Conservation (phyloP, 2,797 vertebrate species). For the Tachyglossus aculeatus region DNA sequence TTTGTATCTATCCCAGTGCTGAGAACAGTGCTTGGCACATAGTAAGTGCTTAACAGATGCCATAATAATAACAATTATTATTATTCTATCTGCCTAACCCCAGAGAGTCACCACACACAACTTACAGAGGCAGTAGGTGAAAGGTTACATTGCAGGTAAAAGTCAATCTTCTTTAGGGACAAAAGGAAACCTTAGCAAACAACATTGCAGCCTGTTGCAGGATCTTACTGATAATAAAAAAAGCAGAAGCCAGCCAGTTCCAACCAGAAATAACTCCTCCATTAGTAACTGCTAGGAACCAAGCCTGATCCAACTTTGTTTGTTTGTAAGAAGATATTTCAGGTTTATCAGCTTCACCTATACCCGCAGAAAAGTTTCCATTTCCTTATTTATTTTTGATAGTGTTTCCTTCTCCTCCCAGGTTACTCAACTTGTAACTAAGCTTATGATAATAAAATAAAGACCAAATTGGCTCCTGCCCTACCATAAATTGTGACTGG, state of each 20-base stretch:
- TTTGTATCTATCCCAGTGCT: no score
- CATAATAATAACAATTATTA: no score
- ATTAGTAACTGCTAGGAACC: background rate
- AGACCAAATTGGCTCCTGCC: background rate
- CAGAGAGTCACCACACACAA: background rate
- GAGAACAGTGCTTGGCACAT: no score
- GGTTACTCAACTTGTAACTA: background rate
- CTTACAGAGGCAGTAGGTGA: background rate
- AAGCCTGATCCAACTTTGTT: background rate
- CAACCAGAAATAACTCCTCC: background rate
- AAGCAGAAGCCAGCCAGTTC: background rate
- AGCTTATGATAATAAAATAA: constrained; percentile 18
- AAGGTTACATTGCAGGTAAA: background rate
- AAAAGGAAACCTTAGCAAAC: background rate
- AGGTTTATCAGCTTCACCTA: background rate
- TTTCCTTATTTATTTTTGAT: background rate
- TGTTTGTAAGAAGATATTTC: background rate
- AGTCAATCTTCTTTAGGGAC: background rate
- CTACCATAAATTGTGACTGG: background rate
- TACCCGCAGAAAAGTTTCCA: constrained; percentile 1
- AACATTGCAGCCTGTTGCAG: background rate
- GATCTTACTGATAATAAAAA: background rate
- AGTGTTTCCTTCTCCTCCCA: background rate
- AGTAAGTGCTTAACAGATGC: no score
- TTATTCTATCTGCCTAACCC: no score